Base-by-base conservation (phyloP, 2,888 invertebrate species). In the Dorcus parallelipipedus region DNA sequence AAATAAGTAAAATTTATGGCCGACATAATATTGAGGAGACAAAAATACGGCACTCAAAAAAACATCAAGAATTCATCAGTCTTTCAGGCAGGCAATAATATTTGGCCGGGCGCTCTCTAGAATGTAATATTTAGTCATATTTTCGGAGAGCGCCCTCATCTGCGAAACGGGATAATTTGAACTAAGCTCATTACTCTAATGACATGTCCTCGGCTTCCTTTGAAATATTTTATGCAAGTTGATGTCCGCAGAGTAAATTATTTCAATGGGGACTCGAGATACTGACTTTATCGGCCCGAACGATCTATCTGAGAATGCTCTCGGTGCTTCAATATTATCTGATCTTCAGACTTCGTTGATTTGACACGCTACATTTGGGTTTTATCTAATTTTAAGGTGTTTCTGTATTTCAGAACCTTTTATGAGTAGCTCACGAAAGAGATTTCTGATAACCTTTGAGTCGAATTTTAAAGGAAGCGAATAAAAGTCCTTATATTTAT, bases 51-150 rank as follows among this genome's bases (percentile, higher is more conserved):
- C 65, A 69, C 70, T 73, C 72, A 74, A 72, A 74, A 74, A 72
- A 70, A 67, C 74, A 74, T 74, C 73, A 75, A 73, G 72, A 73
- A 74, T 73, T 73, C 75, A 74, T 75, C 74, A 75, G 73, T 65
- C 64, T 66, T 62, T 70, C 67, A 68, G 70, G 68, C 67, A 70
- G 66, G 67, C 69, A 62, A 65, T 67, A 69, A 66, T 65, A 67
- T 66, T 62, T 65, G 59, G 62, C 47, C 26, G 60, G 48, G 53
- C 59, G 63, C 60, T 55, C 49, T 43, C 47, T 47, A 54, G 65
- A 63, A 58, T 63, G 65, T 66, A 67, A 68, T 69, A 68, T 68
- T 67, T 65, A 65, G 66, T 66, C 62, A 68, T 66, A 67, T 59
- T 69, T 67, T 66, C 65, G 45, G 49, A 38, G 39, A 51, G 55